Percentiles rank a stretch among this genome's conserved stretches.
phyloP scores from a whole-genome alignment of 2,113 vertebrate genomes.

The Pachyramphus minor region DNA sequence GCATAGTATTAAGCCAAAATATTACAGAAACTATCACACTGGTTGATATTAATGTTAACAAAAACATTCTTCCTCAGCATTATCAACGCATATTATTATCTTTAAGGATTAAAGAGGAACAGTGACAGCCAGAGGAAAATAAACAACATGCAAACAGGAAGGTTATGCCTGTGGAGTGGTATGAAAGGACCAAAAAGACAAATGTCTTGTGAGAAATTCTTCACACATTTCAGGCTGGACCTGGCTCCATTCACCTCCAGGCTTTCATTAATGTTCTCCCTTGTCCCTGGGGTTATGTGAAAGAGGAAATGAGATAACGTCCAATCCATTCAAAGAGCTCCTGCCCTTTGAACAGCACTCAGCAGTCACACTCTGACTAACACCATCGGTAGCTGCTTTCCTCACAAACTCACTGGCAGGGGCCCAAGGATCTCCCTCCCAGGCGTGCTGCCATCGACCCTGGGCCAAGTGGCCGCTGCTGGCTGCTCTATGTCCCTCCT shows the following conservation, averaged over 20 bases:
- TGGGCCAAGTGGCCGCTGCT: not conserved
- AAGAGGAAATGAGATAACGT: constrained; percentile 13
- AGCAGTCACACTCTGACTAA: not conserved
- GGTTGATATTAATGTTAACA: not conserved
- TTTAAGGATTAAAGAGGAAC: not conserved
- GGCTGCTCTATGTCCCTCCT: not conserved
- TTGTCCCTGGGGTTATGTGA: not conserved
- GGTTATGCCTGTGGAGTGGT: not conserved
- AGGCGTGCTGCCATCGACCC: not conserved
- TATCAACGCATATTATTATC: not conserved
- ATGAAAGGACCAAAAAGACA: not conserved
- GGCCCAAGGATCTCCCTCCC: not conserved
- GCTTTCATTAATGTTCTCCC: not conserved
- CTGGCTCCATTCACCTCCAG: not conserved
- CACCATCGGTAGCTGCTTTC: not conserved
- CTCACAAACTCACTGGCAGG: not conserved
- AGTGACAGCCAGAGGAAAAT: not conserved
- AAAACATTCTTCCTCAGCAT: not conserved
- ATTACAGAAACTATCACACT: not conserved
- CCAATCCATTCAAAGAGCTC: rapidly evolving
- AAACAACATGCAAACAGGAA: not conserved
- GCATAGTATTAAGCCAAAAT: not conserved
- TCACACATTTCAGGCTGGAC: not conserved
- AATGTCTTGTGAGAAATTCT: not conserved
- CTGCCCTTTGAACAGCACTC: not conserved